phyloP scores from a whole-genome alignment of 2,113 vertebrate species.

The Erythrolamprus reginae region DNA sequence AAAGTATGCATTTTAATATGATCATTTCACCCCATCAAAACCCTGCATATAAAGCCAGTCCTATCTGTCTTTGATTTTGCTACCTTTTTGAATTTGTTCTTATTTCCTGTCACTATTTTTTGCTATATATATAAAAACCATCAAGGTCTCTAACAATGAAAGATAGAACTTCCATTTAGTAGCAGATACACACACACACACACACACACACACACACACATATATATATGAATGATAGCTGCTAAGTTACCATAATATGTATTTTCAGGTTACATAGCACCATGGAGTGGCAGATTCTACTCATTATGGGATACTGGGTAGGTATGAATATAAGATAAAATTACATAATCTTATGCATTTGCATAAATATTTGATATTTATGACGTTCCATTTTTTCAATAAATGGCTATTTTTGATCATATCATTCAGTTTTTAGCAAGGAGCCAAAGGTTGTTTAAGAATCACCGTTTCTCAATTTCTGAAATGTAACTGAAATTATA shows the following conservation, averaged over 20 bases:
- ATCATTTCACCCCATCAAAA: neutral
- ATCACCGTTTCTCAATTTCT: neutral
- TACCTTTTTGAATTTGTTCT: neutral
- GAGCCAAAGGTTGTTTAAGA: neutral
- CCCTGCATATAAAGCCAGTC: neutral
- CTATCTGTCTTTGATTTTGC: neutral
- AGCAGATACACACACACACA: no score
- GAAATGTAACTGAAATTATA: neutral
- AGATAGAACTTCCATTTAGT: no score
- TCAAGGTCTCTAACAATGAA: no score
- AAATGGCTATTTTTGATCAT: neutral
- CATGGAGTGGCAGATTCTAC: conserved; percentile 98
- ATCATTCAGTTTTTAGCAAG: neutral
- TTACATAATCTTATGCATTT: no score
- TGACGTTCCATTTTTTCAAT: neutral
- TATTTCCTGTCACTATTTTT: neutral
- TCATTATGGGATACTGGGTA: conserved; percentile 98
- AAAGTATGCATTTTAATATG: neutral
- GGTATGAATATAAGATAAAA: conserved; percentile 54
- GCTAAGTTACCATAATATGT: neutral
- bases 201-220: no score
- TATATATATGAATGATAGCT: neutral
- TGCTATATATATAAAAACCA: no score
- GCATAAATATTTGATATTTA: neutral
- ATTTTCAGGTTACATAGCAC: conserved; percentile 91